Base-by-base conservation (phyloP, 2,888 invertebrate species). In the Heliconius sara region DNA sequence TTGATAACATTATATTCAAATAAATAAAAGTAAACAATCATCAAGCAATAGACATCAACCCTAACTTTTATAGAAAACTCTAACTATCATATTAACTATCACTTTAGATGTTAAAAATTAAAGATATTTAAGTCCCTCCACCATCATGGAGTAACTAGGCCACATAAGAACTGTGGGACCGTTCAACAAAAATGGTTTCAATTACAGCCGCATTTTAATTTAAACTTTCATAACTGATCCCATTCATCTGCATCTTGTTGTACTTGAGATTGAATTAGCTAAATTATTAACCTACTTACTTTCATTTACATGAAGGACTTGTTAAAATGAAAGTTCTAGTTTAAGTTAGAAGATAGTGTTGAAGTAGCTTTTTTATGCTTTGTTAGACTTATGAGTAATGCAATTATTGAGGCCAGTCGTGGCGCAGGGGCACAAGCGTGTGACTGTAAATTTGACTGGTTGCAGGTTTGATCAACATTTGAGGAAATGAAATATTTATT, bases 201-300 rank as follows among this genome's bases (percentile, higher is more conserved):
- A 83, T 84, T 82, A 81, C 82, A 78, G 77, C 80, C 77, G 79
- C 79, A 83, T 83, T 82, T 82, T 79, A 79, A 83, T 82, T 82
- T 73, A 79, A 68, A 60, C 76, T 68, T 79, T 78, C 76, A 83
- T 82, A 83, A 83, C 80, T 79, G 80, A 84, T 83, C 79, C 77
- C 84, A 85, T 85, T 85, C 82, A 85, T 88, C 87, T 87, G 88
- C 82, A 83, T 86, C 86, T 86, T 84, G 85, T 88, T 87, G 88
- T 85, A 82, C 84, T 85, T 80, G 86, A 88, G 87, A 88, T 85
- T 86, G 81, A 86, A 87, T 88, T 89, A 89, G 91, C 90, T 86
- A 80, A 86, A 87, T 88, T 43, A 70, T 43, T 89, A 89, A 91
- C 90, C 91, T 82, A 90, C 85, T 89, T 91, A 84, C 84, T 85